Conservation (phyloP, 2,113 vertebrate genomes). For the Motacilla tschutschensis region DNA sequence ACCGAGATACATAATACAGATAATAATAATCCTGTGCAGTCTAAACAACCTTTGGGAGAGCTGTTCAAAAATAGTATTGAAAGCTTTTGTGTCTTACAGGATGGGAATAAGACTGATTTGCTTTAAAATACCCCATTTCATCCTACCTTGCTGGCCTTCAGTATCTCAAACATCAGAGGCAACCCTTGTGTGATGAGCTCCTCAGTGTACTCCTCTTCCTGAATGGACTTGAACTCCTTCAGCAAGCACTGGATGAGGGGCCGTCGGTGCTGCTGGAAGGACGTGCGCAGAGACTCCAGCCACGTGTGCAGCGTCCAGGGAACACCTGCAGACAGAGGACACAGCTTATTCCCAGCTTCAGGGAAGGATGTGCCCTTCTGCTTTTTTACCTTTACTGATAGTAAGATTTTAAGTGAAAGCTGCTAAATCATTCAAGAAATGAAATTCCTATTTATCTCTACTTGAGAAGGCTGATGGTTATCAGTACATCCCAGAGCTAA, state of each 20-base stretch:
- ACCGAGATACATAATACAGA: neutral
- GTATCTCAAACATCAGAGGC: conserved; percentile 94
- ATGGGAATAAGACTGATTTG: neutral
- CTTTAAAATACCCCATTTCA: neutral
- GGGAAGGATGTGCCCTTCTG: neutral
- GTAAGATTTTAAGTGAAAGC: neutral
- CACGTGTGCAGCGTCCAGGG: conserved; percentile 95
- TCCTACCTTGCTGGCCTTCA: conserved; percentile 93
- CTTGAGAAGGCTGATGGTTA: neutral
- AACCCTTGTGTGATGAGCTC: conserved; percentile 91
- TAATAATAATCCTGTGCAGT: neutral
- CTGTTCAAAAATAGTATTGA: neutral
- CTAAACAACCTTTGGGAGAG: neutral
- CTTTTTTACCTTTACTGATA: neutral
- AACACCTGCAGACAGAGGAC: conserved; percentile 73
- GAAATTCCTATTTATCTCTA: neutral
- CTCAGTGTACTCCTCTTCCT: conserved; percentile 94
- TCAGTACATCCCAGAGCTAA: neutral
- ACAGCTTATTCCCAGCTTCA: conserved; percentile 12
- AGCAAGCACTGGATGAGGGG: conserved; percentile 92
- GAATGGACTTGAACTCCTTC: conserved; percentile 95
- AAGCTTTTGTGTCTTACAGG: neutral
- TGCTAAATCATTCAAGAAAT: neutral
- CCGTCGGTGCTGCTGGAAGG: conserved; percentile 91
- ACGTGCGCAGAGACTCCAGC: conserved; percentile 90